Evolutionary conservation across 2,797 vertebrate species (phyloP).

Genomic region (Typhlichthys subterraneus): DNA sequence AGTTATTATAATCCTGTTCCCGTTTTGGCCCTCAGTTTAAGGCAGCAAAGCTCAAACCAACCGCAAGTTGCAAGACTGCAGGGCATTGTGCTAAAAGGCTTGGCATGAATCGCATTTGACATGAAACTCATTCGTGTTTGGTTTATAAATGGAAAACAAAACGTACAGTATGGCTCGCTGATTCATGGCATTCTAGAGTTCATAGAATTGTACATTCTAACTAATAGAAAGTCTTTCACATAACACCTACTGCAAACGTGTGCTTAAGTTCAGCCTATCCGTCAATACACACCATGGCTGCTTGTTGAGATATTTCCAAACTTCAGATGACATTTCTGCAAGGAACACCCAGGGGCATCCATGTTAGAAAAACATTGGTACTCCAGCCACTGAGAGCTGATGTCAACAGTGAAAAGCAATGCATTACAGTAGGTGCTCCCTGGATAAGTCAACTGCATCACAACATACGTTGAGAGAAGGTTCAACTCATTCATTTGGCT

Average conservation of each 20-base stretch:
- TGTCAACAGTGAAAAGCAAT: slow-evolving; percentile 34
- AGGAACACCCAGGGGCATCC: no score
- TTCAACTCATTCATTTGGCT: slow-evolving; percentile 63
- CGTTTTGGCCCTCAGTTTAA: slow-evolving; percentile 16
- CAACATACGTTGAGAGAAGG: slow-evolving; percentile 29
- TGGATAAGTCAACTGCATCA: slow-evolving; percentile 38
- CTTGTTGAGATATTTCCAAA: no score
- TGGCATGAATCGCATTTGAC: slow-evolving; percentile 43
- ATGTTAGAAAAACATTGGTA: no score
- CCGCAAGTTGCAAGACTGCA: slow-evolving; percentile 53
- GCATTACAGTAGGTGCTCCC: slow-evolving; percentile 32
- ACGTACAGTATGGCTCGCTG: slow-evolving; percentile 4
- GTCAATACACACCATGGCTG: slow-evolving; percentile 33
- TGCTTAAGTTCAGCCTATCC: slow-evolving; percentile 5
- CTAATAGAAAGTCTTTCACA: slow-evolving; percentile 18
- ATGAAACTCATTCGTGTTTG: slow-evolving; percentile 24
- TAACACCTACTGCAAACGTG: slow-evolving; percentile 20
- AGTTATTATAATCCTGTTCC: background rate
- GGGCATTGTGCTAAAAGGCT: slow-evolving; percentile 71
- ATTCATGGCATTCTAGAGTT: slow-evolving; percentile 17
- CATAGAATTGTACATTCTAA: slow-evolving; percentile 29
- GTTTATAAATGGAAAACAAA: slow-evolving; percentile 19
- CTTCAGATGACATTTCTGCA: no score
- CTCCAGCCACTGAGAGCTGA: no score
- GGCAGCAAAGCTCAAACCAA: slow-evolving; percentile 29